These are phyloP conservation scores for Atherinomorus stipes DNA, from an alignment of 2,113 vertebrate species.

Conservation along the genomic window DNA sequence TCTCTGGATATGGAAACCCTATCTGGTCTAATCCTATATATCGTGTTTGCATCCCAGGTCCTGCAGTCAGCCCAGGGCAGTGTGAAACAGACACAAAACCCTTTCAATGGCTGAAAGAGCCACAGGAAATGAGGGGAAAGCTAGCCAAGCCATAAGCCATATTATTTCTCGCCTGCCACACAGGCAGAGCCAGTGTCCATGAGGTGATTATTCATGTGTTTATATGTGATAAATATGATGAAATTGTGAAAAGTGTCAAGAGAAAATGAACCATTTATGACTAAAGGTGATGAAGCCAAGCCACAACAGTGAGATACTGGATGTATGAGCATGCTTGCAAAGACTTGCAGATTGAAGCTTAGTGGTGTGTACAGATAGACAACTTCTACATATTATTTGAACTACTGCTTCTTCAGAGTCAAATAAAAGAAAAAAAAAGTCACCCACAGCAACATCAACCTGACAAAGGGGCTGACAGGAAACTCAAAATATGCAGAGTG, in stretches of 20 bases:
- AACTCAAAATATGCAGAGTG: conserved; percentile 39
- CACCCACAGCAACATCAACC: conserved; percentile 32
- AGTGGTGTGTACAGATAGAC: conserved; percentile 36
- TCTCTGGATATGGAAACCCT: conserved; percentile 50
- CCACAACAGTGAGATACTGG: conserved; percentile 55
- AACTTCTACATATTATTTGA: conserved; percentile 23
- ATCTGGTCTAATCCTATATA: conserved; percentile 45
- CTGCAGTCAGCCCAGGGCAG: conserved; percentile 78
- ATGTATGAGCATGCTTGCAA: conserved; percentile 71
- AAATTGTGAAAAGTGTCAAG: conserved; percentile 60
- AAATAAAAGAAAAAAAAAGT: not conserved
- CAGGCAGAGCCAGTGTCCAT: conserved; percentile 64
- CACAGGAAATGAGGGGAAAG: conserved; percentile 72
- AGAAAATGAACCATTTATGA: conserved; percentile 52
- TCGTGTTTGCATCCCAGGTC: conserved; percentile 68
- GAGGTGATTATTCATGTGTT: conserved; percentile 62
- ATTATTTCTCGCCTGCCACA: conserved; percentile 68
- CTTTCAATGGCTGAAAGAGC: conserved; percentile 83
- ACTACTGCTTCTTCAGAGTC: conserved; percentile 28
- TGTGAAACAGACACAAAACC: conserved; percentile 84
- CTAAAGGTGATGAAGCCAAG: conserved; percentile 70
- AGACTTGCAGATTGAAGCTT: conserved; percentile 55
- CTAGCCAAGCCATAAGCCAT: conserved; percentile 76
- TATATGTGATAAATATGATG: conserved; percentile 57
- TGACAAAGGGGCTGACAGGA: conserved; percentile 32